Conservation (phyloP, 2,797 vertebrate species). For the Pogonophryne albipinna region DNA sequence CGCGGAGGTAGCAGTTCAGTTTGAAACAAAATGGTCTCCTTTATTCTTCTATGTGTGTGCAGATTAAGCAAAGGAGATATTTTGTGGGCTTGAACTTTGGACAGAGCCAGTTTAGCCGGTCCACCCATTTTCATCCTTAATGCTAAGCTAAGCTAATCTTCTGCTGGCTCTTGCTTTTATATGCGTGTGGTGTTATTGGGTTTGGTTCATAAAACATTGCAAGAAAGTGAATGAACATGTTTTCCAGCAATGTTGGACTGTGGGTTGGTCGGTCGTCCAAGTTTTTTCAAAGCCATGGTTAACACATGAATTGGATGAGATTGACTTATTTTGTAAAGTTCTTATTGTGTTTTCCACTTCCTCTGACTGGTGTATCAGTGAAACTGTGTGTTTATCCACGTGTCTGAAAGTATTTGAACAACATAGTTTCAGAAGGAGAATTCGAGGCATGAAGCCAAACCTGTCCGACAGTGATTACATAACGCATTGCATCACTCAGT, state of each 20-base stretch:
- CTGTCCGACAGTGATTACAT: constrained; percentile 32
- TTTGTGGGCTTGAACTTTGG: neutral
- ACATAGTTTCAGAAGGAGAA: constrained; percentile 10
- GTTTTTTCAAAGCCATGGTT: too few species aligned
- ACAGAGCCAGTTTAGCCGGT: neutral
- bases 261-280: too few species aligned
- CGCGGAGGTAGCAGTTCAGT: too few species aligned
- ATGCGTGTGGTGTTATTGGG: too few species aligned
- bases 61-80: too few species aligned
- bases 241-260: too few species aligned
- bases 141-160: neutral
- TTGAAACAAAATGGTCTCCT: too few species aligned
- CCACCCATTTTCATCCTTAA: neutral
- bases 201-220: too few species aligned
- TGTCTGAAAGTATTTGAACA: neutral
- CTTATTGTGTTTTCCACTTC: neutral
- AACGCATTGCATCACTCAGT: constrained; percentile 27
- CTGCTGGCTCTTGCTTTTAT: too few species aligned
- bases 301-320: too few species aligned
- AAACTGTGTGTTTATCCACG: neutral
- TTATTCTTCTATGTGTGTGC: too few species aligned
- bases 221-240: too few species aligned
- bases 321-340: neutral
- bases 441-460: constrained; percentile 34
- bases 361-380: neutral